A percentile compares a stretch with the other conserved stretches of the same genome.
Conservation (phyloP, 2,888 invertebrate species). For the Hylaea fasciaria region DNA sequence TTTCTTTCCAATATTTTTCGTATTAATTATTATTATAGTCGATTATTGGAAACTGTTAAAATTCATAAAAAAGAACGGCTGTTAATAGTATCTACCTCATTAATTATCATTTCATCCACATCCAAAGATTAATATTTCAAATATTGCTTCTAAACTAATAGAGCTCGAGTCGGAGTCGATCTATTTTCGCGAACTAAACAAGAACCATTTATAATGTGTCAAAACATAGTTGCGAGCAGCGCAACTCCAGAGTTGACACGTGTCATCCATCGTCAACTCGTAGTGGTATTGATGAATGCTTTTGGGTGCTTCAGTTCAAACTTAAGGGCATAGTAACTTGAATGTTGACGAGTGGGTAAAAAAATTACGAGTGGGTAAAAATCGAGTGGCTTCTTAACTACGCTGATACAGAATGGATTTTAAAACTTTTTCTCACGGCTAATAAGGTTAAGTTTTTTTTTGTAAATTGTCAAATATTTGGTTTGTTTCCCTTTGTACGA, state of each 20-base stretch:
- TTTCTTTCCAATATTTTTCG: no score
- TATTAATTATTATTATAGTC: no score
- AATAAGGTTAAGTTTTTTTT: no score
- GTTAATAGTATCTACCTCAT: neutral
- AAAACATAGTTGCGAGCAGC: slow-evolving; percentile 29
- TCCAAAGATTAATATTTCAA: slow-evolving; percentile 16
- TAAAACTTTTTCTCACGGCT: no score
- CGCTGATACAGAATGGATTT: no score
- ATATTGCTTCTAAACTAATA: slow-evolving; percentile 34
- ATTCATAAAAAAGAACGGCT: no score
- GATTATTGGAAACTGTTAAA: no score
- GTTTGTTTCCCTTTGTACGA: no score
- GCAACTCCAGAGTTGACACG: slow-evolving; percentile 25
- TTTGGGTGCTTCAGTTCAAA: slow-evolving; percentile 4
- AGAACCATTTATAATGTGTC: slow-evolving; percentile 44
- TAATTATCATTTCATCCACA: neutral
- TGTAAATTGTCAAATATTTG: no score
- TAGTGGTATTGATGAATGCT: slow-evolving; percentile 24
- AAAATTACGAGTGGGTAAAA: no score
- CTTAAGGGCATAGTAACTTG: neutral
- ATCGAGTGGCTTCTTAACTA: no score
- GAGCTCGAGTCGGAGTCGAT: slow-evolving; percentile 19
- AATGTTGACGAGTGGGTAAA: no score
- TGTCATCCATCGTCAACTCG: slow-evolving; percentile 25
- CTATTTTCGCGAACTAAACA: slow-evolving; percentile 40